Conservation (phyloP, 2,888 invertebrate species). For the Therioaphis trifolii region DNA sequence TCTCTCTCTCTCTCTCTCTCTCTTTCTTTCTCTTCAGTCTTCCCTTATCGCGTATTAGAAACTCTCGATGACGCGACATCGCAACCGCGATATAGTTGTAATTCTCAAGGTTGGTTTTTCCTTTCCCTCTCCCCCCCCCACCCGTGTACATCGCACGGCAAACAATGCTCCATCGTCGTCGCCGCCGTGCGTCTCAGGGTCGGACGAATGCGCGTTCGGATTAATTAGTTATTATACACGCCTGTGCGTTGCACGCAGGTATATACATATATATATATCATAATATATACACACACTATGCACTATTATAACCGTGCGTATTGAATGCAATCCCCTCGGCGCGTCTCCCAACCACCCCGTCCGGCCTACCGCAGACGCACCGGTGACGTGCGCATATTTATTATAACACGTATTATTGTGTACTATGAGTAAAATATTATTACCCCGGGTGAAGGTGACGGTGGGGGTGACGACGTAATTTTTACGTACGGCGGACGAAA, state of each 20-base stretch:
- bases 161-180: constrained; percentile 43
- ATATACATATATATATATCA: background rate
- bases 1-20: no score
- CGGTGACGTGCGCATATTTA: background rate
- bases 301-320: background rate
- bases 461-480: background rate
- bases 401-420: background rate
- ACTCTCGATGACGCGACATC: no score
- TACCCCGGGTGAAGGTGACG: no score
- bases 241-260: background rate
- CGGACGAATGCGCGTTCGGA: background rate
- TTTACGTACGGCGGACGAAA: background rate
- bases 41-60: no score
- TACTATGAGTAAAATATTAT: background rate
- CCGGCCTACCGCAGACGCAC: background rate
- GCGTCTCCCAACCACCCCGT: background rate
- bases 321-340: constrained; percentile 25
- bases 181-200: constrained; percentile 37
- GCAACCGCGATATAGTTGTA: no score
- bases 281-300: background rate
- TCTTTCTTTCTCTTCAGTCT: no score
- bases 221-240: constrained; percentile 45
- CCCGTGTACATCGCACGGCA: no score
- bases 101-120: constrained; percentile 19
- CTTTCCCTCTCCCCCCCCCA: background rate